Evolutionary conservation across 2,888 invertebrate species (phyloP), one percentile per base, ranked within the genome.

Genomic region (Sinopyrophorus schimmeli): DNA sequence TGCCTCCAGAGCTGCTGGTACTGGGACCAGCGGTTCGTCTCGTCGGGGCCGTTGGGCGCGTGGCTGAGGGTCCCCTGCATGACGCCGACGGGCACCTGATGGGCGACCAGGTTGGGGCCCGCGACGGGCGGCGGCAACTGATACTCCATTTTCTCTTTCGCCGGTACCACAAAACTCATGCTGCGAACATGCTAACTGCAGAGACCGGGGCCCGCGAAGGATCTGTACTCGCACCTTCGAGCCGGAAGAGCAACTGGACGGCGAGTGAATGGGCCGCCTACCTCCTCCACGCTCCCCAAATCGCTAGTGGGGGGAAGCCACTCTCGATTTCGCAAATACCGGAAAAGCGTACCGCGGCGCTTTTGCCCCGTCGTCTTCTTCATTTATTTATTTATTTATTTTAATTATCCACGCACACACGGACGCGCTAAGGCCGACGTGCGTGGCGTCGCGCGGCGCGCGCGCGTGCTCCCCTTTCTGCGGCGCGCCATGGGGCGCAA

Each of bases 1-100:
- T 87, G 87, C 64, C 87, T 77, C 87, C 87, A 87, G 59, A 87
- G 80, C 73, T 87, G 87, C 63, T 82, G 81, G 72, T 87, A 87
- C 76, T 87, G 87, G 61, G 80, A 80, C 86, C 86, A 87, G 52
- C 80, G 65, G 43, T 72, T 72, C 10, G 70, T 78, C 46, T 80
- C 77, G 62, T 80, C 77, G 66, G 80, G 80, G 58, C 77, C 78
- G 70, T 80, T 76, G 65, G 80, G 80, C 62, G 80, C 77, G 74
- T 82, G 81, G 46, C 81, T 80, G 65, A 82, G 78, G 65, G 82
- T 81, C 59, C 81, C 82, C 67, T 82, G 80, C 64, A 83, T 79
- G 59, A 83, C 82, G 55, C 77, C 82, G 59, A 83, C 81, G 59
- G 82, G 80, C 65, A 82, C 81, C 71, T 78, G 80, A 54, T 70